Evolutionary conservation across 1,140 invertebrate genomes (phyloP).

Genomic region (Philotrypesis tridentata): DNA sequence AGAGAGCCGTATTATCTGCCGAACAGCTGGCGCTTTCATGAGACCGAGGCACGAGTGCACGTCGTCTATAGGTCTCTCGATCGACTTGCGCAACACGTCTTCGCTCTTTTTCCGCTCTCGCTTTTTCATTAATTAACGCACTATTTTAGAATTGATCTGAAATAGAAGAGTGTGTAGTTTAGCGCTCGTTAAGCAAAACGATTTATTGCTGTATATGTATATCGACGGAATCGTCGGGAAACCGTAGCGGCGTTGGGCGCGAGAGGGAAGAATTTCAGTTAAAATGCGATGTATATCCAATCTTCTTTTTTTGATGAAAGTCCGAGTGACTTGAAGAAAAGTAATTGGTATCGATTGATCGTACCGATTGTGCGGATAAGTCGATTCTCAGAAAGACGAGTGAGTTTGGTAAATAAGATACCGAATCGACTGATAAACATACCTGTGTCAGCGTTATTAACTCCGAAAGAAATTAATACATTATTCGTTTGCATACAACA

Average conservation of each 20-base stretch:
- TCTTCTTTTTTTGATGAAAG: too few relatives aligned
- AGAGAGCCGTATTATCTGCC: constrained; percentile 8
- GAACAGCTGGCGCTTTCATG: constrained; percentile 39
- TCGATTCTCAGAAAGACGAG: not conserved
- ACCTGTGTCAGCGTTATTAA: not conserved
- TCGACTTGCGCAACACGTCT: constrained; percentile 2
- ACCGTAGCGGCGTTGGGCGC: too few relatives aligned
- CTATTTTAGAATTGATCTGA: constrained; percentile 26
- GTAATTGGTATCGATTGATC: not conserved
- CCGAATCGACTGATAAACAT: not conserved
- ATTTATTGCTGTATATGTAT: not conserved
- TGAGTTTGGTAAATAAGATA: not conserved
- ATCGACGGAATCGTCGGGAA: not conserved
- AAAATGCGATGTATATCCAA: too few relatives aligned
- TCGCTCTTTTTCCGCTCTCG: not conserved
- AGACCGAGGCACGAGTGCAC: not conserved
- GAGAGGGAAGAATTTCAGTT: too few relatives aligned
- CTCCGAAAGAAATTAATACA: not conserved
- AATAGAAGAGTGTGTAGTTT: not conserved
- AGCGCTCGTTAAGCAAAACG: not conserved
- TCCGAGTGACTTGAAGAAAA: too few relatives aligned
- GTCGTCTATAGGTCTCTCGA: not conserved
- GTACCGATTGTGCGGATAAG: not conserved
- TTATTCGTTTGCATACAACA: not conserved
- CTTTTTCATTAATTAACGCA: constrained; percentile 26